Evolutionary conservation across 2,888 invertebrate genomes (phyloP).

Genomic region (Polymixis flavicincta): DNA sequence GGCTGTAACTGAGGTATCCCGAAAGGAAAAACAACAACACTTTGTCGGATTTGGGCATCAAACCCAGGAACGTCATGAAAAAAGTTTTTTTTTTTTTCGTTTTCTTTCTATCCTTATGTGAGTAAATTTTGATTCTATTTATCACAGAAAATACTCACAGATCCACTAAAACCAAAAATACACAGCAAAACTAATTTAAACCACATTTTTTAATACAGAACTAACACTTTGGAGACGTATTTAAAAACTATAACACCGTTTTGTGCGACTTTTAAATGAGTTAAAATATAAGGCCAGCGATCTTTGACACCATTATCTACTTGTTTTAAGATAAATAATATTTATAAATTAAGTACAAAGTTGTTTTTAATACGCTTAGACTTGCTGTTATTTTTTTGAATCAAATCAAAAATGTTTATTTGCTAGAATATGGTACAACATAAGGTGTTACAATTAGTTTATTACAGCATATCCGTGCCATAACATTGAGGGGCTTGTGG

Average conservation of each 20-base stretch:
- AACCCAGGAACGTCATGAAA: too few relatives aligned
- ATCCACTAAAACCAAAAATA: slow-evolving; percentile 71
- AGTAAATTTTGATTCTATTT: too few relatives aligned
- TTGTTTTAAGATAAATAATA: slow-evolving; percentile 54
- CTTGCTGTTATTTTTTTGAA: neutral
- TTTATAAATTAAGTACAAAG: slow-evolving; percentile 24
- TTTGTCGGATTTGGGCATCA: too few relatives aligned
- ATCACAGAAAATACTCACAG: slow-evolving; percentile 72
- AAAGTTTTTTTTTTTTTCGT: too few relatives aligned
- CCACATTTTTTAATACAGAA: slow-evolving; percentile 74
- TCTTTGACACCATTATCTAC: slow-evolving; percentile 65
- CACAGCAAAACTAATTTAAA: slow-evolving; percentile 72
- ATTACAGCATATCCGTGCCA: too few relatives aligned
- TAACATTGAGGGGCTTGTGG: too few relatives aligned
- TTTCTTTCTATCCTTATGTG: too few relatives aligned
- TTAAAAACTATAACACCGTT: slow-evolving; percentile 52
- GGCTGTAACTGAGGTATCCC: too few relatives aligned
- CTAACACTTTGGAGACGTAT: slow-evolving; percentile 21
- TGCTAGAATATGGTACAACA: too few relatives aligned
- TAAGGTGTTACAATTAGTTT: too few relatives aligned
- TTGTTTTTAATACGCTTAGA: slow-evolving; percentile 23
- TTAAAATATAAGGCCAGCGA: slow-evolving; percentile 52
- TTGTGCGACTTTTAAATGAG: slow-evolving; percentile 43
- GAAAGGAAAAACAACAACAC: too few relatives aligned
- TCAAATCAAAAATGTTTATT: too few relatives aligned